phyloP scores from a whole-genome alignment of 2,888 invertebrate species.

The Pseudococcus longispinus region DNA sequence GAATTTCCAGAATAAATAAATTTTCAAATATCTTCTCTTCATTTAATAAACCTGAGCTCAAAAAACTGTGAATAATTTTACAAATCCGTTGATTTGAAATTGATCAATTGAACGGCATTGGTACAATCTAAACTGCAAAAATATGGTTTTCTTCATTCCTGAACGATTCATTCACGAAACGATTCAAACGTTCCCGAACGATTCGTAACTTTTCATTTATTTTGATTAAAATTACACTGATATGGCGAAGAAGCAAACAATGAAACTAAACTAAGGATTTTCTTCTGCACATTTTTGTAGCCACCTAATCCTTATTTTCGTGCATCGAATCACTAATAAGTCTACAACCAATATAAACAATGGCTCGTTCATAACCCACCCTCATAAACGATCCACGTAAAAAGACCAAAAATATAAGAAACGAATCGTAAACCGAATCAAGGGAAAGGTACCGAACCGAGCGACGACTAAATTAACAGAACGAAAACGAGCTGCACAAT shows the following conservation, averaged over 20 bases:
- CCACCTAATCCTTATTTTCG: neutral
- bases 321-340: neutral
- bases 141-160: no score
- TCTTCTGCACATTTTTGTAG: neutral
- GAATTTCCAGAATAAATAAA: no score
- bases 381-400: neutral
- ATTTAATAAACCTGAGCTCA: no score
- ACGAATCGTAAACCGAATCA: neutral
- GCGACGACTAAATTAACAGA: neutral
- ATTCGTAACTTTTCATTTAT: no score
- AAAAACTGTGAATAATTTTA: no score
- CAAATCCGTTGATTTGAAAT: no score
- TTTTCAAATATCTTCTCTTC: no score
- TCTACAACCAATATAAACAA: neutral
- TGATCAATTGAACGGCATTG: no score
- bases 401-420: neutral
- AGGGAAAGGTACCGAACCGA: neutral
- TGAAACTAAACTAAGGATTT: neutral
- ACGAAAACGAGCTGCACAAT: slow-evolving; percentile 3
- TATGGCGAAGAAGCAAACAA: neutral
- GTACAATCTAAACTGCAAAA: no score
- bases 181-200: no score
- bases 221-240: no score
- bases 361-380: neutral
- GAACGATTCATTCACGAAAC: no score